These are phyloP conservation scores for Diachasmimorpha longicaudata DNA, from an alignment of 1,140 invertebrate genomes.

Conservation along the genomic window DNA sequence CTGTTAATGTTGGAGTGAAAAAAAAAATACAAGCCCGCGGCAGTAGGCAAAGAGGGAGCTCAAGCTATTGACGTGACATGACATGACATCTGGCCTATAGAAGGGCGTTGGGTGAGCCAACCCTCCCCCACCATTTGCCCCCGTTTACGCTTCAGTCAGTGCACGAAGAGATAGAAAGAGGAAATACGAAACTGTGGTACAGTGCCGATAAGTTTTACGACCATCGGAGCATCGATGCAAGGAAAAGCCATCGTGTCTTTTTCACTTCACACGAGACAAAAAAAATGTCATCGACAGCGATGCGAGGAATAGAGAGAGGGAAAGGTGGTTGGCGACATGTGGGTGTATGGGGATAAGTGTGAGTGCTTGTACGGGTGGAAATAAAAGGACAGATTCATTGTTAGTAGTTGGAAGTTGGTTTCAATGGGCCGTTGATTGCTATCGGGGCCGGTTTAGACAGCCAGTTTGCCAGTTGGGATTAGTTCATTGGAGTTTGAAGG, in stretches of 20 bases:
- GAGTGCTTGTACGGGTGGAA: background rate
- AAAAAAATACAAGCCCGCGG: background rate
- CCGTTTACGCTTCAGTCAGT: background rate
- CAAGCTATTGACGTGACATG: background rate
- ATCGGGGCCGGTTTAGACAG: conserved; percentile 2
- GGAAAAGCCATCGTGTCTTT: conserved; percentile 6
- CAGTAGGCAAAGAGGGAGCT: background rate
- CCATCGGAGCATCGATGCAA: background rate
- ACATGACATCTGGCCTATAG: conserved; percentile 4
- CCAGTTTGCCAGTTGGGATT: conserved; percentile 7
- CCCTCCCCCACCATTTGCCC: background rate
- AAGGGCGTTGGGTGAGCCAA: background rate
- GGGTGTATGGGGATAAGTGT: background rate
- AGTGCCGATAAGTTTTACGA: conserved; percentile 1
- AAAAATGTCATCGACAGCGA: background rate
- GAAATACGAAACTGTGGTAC: background rate
- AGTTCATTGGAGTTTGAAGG: background rate
- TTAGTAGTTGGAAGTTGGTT: conserved; percentile 16
- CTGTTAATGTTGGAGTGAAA: background rate
- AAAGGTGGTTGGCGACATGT: background rate
- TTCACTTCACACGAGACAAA: background rate
- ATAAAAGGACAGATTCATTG: conserved; percentile 8
- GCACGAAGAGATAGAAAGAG: background rate
- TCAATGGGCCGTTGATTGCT: conserved; percentile 17
- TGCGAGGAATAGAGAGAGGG: background rate